A percentile compares a stretch with the other conserved stretches of the same genome.
Evolutionary conservation across 2,888 invertebrate species (phyloP).

Genomic region (Drosophila ochracea): DNA sequence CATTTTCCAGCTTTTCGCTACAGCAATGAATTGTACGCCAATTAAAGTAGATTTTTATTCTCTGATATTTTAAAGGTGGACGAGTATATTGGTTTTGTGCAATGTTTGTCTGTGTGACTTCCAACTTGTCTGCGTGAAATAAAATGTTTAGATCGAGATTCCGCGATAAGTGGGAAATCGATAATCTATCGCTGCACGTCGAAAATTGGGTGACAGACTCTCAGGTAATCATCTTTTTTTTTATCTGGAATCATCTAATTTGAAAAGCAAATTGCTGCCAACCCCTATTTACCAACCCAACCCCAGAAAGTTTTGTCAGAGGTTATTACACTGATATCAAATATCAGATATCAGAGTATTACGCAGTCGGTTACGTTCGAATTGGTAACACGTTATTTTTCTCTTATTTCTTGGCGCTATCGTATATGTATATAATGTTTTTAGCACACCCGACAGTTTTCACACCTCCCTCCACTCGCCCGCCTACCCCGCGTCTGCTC

Average conservation of each 20-base stretch:
- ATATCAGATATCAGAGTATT: conserved; percentile 1
- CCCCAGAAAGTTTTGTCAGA: background rate
- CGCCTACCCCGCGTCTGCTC: background rate
- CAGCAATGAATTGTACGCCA: conserved; percentile 78
- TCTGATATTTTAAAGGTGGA: background rate
- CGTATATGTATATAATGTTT: conserved; percentile 26
- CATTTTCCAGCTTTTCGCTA: conserved; percentile 70
- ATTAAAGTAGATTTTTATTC: conserved; percentile 72
- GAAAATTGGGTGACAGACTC: background rate
- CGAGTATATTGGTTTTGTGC: background rate
- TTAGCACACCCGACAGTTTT: conserved; percentile 32
- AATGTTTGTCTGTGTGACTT: background rate
- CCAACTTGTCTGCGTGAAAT: background rate
- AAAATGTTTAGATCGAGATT: background rate
- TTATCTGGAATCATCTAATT: background rate
- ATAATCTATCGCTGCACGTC: background rate
- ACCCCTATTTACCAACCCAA: background rate
- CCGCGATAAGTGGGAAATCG: background rate
- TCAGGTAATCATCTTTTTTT: background rate
- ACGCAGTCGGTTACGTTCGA: background rate
- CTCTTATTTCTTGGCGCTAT: conserved; percentile 10
- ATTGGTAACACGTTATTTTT: conserved; percentile 4
- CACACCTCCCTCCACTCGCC: background rate
- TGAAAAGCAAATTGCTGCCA: background rate
- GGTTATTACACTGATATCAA: background rate